Conservation (phyloP, 1,140 invertebrate species). For the Bicyclus anynana region DNA sequence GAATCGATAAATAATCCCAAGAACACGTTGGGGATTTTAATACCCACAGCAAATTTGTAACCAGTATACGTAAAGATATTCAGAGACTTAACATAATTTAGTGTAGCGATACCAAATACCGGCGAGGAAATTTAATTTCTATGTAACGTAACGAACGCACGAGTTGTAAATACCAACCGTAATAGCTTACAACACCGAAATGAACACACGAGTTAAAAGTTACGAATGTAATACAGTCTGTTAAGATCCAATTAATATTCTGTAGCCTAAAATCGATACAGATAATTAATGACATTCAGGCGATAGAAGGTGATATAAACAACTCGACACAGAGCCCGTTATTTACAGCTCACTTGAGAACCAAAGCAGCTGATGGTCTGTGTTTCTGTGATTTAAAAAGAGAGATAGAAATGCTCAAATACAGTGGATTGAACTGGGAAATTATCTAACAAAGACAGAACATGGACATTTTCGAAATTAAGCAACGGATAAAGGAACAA, state of each 20-base stretch:
- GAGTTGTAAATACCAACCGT: constrained; percentile 10
- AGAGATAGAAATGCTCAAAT: constrained; percentile 12
- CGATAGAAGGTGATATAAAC: neutral
- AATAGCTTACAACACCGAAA: constrained; percentile 20
- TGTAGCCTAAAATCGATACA: neutral
- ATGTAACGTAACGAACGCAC: constrained; percentile 2
- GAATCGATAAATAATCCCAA: neutral
- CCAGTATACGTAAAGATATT: neutral
- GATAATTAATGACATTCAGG: neutral
- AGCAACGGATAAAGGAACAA: neutral
- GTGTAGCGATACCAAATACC: neutral
- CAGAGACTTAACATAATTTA: neutral
- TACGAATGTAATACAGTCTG: neutral
- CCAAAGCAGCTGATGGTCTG: constrained; percentile 5
- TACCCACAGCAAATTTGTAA: neutral
- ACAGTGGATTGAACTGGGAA: neutral
- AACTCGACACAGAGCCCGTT: neutral
- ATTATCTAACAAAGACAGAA: neutral
- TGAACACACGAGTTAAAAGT: constrained; percentile 27
- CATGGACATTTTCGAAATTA: too few relatives aligned
- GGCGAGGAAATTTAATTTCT: neutral
- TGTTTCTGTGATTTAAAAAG: constrained; percentile 4
- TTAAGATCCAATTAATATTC: neutral
- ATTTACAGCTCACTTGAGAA: constrained; percentile 3
- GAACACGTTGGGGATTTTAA: neutral